A percentile compares a stretch with the other conserved stretches of the same genome.
Conservation (phyloP, 37 sponge, comb jelly and placozoan species). For the Geodia barretti region DNA sequence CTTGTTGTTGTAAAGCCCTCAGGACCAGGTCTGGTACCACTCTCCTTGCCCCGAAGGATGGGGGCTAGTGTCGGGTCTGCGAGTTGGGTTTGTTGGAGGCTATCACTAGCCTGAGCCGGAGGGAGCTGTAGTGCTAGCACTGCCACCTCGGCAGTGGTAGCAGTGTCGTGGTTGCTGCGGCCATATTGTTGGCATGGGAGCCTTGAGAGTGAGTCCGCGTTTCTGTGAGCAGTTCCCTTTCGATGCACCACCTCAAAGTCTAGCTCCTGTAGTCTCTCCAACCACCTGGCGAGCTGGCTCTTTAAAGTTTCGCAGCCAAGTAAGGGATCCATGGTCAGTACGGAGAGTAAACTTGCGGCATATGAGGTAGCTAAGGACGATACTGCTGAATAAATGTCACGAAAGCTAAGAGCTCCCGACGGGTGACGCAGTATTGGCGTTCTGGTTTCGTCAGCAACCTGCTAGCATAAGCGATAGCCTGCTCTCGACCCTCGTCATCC, state of each 20-base stretch:
- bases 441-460: constrained; percentile 22
- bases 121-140: too few species aligned
- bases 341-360: constrained; percentile 8
- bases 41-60: not conserved
- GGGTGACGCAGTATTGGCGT: constrained; percentile 34
- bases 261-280: constrained; percentile 24
- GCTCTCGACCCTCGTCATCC: constrained; percentile 13
- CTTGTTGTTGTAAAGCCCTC: not conserved
- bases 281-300: constrained; percentile 35
- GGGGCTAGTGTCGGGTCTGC: constrained; percentile 1
- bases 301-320: constrained; percentile 15
- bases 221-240: constrained; percentile 12
- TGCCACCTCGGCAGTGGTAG: too few species aligned
- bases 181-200: constrained; percentile 19
- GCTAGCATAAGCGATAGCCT: constrained; percentile 24
- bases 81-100: not conserved
- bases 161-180: too few species aligned
- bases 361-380: not conserved
- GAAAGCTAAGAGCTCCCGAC: constrained; percentile 21
- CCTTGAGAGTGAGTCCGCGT: constrained; percentile 27
- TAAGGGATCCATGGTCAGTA: constrained; percentile 32
- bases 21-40: not conserved
- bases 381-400: constrained; percentile 31
- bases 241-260: constrained; percentile 34
- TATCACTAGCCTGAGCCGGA: too few species aligned